Conservation (phyloP, 2,888 invertebrate genomes). For the Pimpla rufipes region DNA sequence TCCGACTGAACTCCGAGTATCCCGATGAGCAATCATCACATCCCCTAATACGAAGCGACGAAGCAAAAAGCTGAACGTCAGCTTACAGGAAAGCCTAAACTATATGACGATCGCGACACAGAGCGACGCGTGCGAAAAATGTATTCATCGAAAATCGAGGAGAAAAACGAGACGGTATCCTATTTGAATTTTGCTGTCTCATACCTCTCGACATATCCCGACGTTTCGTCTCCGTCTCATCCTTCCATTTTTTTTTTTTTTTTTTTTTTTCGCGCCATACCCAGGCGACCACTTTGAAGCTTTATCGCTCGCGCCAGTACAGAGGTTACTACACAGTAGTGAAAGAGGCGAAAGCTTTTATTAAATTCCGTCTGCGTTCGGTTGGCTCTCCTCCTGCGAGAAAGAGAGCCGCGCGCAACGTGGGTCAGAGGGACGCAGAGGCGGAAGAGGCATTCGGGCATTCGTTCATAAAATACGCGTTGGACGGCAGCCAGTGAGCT, state of each 20-base stretch:
- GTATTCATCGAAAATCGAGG: background rate
- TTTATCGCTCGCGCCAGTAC: constrained; percentile 32
- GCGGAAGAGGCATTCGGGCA: constrained; percentile 23
- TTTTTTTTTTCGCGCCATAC: constrained; percentile 17
- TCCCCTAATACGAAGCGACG: background rate
- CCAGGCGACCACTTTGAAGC: constrained; percentile 65
- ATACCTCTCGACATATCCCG: constrained; percentile 15
- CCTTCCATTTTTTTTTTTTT: background rate
- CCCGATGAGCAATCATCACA: background rate
- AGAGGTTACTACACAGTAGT: constrained; percentile 29
- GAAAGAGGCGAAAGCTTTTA: constrained; percentile 62
- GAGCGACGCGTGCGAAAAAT: background rate
- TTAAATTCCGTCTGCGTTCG: constrained; percentile 70
- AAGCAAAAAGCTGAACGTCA: background rate
- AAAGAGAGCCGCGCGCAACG: constrained; percentile 1
- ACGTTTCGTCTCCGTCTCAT: background rate
- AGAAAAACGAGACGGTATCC: constrained; percentile 1
- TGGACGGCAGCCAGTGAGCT: constrained; percentile 69
- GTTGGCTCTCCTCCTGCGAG: constrained; percentile 56
- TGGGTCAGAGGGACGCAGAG: constrained; percentile 1
- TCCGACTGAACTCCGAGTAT: too few species aligned
- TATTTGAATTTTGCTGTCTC: constrained; percentile 28
- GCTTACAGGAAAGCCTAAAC: too few species aligned
- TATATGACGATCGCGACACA: background rate
- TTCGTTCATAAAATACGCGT: constrained; percentile 55